Evolutionary conservation across 1,140 invertebrate species (phyloP).

Genomic region (Lucilia sericata): DNA sequence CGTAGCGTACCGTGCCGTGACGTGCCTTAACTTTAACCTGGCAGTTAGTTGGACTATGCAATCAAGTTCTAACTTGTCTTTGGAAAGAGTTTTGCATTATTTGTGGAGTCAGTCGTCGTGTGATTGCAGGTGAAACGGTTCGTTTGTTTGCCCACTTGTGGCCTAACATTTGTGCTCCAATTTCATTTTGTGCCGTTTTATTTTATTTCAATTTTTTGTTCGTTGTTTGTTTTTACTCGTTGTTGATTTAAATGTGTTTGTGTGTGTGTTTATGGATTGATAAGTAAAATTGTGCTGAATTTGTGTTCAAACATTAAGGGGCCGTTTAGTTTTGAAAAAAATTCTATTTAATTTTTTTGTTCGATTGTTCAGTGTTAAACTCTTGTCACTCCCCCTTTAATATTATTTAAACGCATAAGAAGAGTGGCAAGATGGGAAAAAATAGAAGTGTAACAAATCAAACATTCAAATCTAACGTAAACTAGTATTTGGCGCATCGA

Average conservation of each 20-base stretch:
- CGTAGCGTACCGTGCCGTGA: slow-evolving; percentile 2
- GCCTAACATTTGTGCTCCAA: neutral
- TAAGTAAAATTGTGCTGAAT: neutral
- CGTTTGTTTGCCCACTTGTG: slow-evolving; percentile 33
- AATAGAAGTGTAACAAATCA: neutral
- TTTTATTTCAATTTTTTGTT: neutral
- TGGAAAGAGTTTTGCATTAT: slow-evolving; percentile 1
- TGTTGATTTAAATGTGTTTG: neutral
- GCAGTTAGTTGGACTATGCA: neutral
- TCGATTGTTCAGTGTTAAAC: neutral
- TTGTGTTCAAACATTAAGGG: slow-evolving; percentile 29
- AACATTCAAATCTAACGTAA: neutral
- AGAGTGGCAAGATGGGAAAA: neutral
- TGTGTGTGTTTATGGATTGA: neutral
- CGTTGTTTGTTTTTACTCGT: neutral
- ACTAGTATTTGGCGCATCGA: neutral
- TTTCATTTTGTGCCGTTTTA: neutral
- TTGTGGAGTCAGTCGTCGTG: slow-evolving; percentile 25
- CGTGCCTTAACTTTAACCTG: neutral
- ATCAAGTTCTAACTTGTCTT: slow-evolving; percentile 6
- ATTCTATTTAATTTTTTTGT: neutral
- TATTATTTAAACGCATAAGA: neutral
- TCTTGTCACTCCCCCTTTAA: neutral
- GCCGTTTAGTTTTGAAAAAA: slow-evolving; percentile 34
- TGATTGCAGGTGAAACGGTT: slow-evolving; percentile 39